These are phyloP conservation scores for Platycercus adscitus DNA, from an alignment of 2,113 vertebrate species.

Conservation along the genomic window DNA sequence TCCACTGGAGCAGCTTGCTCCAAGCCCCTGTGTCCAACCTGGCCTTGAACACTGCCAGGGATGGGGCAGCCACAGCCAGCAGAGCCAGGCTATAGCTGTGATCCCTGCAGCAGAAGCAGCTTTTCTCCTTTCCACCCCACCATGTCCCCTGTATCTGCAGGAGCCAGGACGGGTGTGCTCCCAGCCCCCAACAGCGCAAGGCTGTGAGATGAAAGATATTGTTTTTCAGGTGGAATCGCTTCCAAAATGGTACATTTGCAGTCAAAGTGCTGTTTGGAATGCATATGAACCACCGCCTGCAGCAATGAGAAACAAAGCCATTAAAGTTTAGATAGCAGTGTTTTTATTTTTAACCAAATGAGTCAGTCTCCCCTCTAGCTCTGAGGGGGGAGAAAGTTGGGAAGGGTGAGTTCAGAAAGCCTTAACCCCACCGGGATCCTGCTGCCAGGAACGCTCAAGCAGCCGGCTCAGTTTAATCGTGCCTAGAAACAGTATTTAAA, in stretches of 20 bases:
- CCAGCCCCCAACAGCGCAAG: not conserved
- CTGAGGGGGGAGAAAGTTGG: slow-evolving; percentile 14
- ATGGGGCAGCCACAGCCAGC: not conserved
- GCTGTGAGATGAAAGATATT: slow-evolving; percentile 24
- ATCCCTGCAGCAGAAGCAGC: not conserved
- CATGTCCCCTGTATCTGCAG: not conserved
- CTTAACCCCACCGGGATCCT: not conserved
- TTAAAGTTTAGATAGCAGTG: slow-evolving; percentile 66
- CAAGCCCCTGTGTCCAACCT: not conserved
- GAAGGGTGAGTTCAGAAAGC: slow-evolving; percentile 31
- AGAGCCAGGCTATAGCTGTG: not conserved
- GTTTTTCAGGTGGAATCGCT: slow-evolving; percentile 57
- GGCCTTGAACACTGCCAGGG: not conserved
- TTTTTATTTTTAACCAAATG: slow-evolving; percentile 78
- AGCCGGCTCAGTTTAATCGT: not conserved
- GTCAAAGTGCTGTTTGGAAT: slow-evolving; percentile 57
- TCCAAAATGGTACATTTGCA: slow-evolving; percentile 57
- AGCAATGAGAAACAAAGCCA: slow-evolving; percentile 65
- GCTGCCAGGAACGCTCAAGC: not conserved
- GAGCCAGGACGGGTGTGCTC: not conserved
- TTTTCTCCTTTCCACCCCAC: not conserved
- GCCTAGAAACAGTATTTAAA: slow-evolving; percentile 25
- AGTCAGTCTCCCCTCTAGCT: slow-evolving; percentile 59
- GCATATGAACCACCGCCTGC: slow-evolving; percentile 60
- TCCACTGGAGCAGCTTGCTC: not conserved